Base-by-base conservation (phyloP, 2,888 invertebrate species). In the Aphrophora alni region DNA sequence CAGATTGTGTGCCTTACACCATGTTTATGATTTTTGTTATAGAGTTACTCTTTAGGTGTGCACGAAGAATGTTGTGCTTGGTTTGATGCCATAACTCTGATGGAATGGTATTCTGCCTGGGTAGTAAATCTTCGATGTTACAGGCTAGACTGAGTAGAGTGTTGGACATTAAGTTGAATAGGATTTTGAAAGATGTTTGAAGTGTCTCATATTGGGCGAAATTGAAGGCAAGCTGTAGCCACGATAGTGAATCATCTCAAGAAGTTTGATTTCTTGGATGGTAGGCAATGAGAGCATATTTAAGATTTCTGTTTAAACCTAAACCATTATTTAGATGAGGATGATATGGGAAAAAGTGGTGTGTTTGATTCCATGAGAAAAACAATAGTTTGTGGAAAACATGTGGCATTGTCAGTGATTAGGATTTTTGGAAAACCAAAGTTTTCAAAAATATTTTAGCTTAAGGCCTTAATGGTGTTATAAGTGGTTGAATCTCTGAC, bases 271-370 rank as follows among this genome's bases (percentile, higher is more conserved):
- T 25, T 8, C 51, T 51, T 51, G 10, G 25, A 25, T 76, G 44
- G n/a, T 27, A 77, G 14, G 70, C 38, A 25, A 77, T 33, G 21
- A 77, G 77, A 14, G 69, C 28, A 33, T 68, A 27, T n/a, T 70
- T 21, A 5, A 78, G 71, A 78, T 78, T 78, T 2, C 71, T n/a
- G 25, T 71, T 69, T 14, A 72, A 44, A 0, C 72, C n/a, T 28
- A 71, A 71, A n/a, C 38, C 78, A 70, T 38, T 70, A 4, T 24
- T 44, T 0, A 71, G 78, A 24, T 78, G 70, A 26, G 77, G 77
- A 24, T 77, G 26, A 25, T 75, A 75, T 8, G 51, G 51, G 44
- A 38, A 70, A 38, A 38, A 14, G 71, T 71, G 25, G 71, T 27
- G 38, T 78, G 78, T 14, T 21, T 38, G 28, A 78, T 78, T 0